Evolutionary conservation across 2,888 invertebrate species (phyloP), one percentile per base, ranked within the genome.

Genomic region (Blera fallax): DNA sequence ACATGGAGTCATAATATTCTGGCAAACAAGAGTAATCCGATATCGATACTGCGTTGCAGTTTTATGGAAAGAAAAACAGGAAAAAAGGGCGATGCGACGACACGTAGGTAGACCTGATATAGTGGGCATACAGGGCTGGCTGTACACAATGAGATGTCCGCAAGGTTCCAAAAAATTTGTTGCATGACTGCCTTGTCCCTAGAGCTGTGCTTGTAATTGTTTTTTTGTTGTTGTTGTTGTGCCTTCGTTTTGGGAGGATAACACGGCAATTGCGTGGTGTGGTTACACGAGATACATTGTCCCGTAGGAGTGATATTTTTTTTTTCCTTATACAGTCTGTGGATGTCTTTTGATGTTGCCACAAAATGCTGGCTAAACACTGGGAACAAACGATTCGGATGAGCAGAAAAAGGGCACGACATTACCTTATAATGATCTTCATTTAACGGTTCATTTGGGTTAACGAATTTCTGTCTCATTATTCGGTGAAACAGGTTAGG

Each of bases 401-500:
- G 70, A 77, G 37, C 64, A 52, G 58, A 58, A 72, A 40, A 77
- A 77, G 70, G 64, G 58, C 70, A 82, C 56, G 64, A 64, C 69
- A 65, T 70, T 82, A 67, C 65, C 29, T 64, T 72, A 58, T 78
- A 78, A 83, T 78, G 78, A 83, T 78, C 72, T 65, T 67, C 82
- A 73, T 83, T 83, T 83, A 83, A 83, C 78, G 78, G 83, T 83
- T 83, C 72, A 83, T 83, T 83, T 78, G 65, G 78, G 52, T 54
- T 78, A 73, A 67, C 64, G 64, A 34, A 78, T 40, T 32, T 69
- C 50, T 43, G 48, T 52, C 37, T 54, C 29, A 65, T 58, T 73
- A 73, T 65, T 67, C 16, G 32, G 64, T 14, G 16, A 24, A 24
- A 64, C 76, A 50, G 40, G 64, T 70, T 65, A 34, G 24, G 21